These are phyloP conservation scores for Dryococelus australis DNA, from an alignment of 2,888 invertebrate species.

Conservation along the genomic window DNA sequence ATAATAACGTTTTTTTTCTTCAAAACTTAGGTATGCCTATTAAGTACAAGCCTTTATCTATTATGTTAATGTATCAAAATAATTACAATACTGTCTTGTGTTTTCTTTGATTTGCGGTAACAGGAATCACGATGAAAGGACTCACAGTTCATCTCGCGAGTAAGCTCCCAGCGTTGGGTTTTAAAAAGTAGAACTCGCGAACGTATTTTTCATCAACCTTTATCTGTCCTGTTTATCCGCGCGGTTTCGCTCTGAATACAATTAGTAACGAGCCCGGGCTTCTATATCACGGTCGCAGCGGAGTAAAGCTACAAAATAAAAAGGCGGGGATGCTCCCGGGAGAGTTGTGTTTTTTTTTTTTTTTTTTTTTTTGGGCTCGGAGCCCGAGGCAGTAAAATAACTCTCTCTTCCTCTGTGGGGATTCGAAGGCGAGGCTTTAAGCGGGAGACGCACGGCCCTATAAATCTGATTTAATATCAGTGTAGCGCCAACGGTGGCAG, in stretches of 20 bases:
- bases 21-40: too few relatives aligned
- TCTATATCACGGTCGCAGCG: not conserved
- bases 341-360: constrained; percentile 16
- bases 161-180: too few relatives aligned
- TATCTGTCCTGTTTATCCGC: not conserved
- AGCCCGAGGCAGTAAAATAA: not conserved
- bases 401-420: not conserved
- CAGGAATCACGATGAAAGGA: too few relatives aligned
- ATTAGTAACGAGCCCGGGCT: not conserved
- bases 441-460: constrained; percentile 7
- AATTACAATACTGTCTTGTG: too few relatives aligned
- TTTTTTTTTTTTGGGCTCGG: not conserved
- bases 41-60: too few relatives aligned
- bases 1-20: too few relatives aligned
- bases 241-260: not conserved
- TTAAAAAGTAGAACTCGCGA: too few relatives aligned
- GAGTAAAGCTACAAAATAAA: not conserved
- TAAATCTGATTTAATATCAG: constrained; percentile 16
- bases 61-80: too few relatives aligned
- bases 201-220: constrained; percentile 7
- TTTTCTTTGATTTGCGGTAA: too few relatives aligned
- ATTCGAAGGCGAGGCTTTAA: not conserved
- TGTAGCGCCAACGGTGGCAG: not conserved
- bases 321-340: not conserved
- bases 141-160: too few relatives aligned